Conservation (phyloP, 1,140 invertebrate genomes). For the Heliothis subflexa region DNA sequence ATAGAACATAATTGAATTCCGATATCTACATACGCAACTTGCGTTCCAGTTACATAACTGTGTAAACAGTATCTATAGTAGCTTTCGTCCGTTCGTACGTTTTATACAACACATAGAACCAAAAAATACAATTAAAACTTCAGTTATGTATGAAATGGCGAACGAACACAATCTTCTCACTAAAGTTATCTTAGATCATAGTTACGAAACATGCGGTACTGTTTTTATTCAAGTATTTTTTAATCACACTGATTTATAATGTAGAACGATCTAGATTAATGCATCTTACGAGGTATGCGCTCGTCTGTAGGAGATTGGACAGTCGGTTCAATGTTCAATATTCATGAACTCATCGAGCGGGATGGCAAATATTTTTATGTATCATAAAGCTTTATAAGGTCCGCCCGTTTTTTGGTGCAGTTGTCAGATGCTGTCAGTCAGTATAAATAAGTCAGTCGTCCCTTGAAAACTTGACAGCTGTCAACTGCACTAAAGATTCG, state of each 20-base stretch:
- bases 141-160: not conserved
- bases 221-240: not conserved
- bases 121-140: conserved; percentile 24
- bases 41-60: conserved; percentile 16
- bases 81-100: not conserved
- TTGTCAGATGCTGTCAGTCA: too few species aligned
- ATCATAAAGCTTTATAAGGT: too few species aligned
- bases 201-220: conserved; percentile 8
- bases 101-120: not conserved
- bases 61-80: conserved; percentile 12
- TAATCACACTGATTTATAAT: not conserved
- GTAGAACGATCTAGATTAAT: not conserved
- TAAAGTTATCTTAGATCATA: not conserved
- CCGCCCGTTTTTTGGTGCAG: too few species aligned
- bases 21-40: conserved; percentile 18
- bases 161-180: conserved; percentile 1
- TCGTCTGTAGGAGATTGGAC: too few species aligned
- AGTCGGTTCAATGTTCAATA: too few species aligned
- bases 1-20: not conserved
- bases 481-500: too few species aligned
- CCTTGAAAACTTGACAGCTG: too few species aligned
- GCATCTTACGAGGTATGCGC: too few species aligned
- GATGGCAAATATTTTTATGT: too few species aligned
- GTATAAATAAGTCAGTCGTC: too few species aligned
- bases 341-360: too few species aligned